Evolutionary conservation across 1,140 invertebrate genomes (phyloP).

Genomic region (Trypoxylus dichotomus): DNA sequence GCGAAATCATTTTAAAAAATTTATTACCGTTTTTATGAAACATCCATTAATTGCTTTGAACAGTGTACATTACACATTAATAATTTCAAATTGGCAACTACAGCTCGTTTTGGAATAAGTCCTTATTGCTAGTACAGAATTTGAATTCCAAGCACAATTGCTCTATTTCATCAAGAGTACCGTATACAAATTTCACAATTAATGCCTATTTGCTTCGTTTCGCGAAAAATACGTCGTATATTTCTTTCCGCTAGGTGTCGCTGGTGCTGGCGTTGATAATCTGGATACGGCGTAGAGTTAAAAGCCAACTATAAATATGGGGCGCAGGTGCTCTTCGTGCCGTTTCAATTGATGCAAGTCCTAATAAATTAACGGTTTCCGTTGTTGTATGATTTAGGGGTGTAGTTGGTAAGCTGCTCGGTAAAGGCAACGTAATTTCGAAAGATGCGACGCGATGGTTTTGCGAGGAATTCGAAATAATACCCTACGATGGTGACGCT

Average conservation of each 20-base stretch:
- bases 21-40: too few species aligned
- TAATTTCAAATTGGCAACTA: too few species aligned
- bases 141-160: too few species aligned
- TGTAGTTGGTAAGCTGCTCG: background rate
- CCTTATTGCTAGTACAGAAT: too few species aligned
- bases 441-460: background rate
- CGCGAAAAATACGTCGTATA: too few species aligned
- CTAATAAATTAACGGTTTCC: background rate
- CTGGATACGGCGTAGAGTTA: background rate
- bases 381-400: background rate
- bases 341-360: constrained; percentile 2
- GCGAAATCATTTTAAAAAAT: too few species aligned
- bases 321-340: background rate
- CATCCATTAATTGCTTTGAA: too few species aligned
- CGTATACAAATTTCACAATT: too few species aligned
- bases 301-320: background rate
- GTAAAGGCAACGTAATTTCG: background rate
- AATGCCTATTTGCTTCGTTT: too few species aligned
- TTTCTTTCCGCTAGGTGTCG: background rate
- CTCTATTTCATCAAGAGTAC: too few species aligned
- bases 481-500: background rate
- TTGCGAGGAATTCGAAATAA: background rate
- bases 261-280: background rate
- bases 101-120: too few species aligned
- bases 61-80: too few species aligned